phyloP scores from a whole-genome alignment of 2,888 invertebrate species.

The Megastigmus dorsalis region DNA sequence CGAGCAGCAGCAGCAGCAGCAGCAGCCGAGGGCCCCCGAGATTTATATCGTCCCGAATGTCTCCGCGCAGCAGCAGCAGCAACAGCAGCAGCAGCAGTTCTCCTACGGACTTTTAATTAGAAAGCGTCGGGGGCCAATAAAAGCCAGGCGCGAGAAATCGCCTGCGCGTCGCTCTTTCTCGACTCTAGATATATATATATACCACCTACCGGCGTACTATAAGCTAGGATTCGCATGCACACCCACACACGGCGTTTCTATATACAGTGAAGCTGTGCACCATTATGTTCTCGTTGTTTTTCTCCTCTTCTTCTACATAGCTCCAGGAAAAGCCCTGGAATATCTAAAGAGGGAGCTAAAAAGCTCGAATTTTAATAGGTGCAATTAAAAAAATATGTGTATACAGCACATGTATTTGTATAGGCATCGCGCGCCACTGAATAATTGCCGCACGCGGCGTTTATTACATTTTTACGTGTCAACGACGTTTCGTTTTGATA shows the following conservation, averaged over 20 bases:
- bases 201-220: not conserved
- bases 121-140: constrained; percentile 43
- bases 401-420: too few relatives aligned
- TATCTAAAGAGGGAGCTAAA: too few relatives aligned
- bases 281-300: too few relatives aligned
- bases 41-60: constrained; percentile 48
- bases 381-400: too few relatives aligned
- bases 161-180: not conserved
- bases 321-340: too few relatives aligned
- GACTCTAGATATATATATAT: not conserved
- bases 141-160: constrained; percentile 48
- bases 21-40: constrained; percentile 10
- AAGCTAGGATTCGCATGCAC: too few relatives aligned
- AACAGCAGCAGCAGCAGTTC: constrained; percentile 7
- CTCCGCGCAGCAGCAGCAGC: not conserved
- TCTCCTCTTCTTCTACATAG: too few relatives aligned
- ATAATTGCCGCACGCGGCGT: too few relatives aligned
- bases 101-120: constrained; percentile 53
- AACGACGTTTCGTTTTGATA: too few relatives aligned
- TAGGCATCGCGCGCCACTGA: too few relatives aligned
- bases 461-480: too few relatives aligned
- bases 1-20: not conserved
- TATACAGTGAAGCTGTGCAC: too few relatives aligned
- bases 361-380: not conserved
- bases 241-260: not conserved